Conservation (phyloP, 1,140 invertebrate genomes). For the Drosophila melanica region DNA sequence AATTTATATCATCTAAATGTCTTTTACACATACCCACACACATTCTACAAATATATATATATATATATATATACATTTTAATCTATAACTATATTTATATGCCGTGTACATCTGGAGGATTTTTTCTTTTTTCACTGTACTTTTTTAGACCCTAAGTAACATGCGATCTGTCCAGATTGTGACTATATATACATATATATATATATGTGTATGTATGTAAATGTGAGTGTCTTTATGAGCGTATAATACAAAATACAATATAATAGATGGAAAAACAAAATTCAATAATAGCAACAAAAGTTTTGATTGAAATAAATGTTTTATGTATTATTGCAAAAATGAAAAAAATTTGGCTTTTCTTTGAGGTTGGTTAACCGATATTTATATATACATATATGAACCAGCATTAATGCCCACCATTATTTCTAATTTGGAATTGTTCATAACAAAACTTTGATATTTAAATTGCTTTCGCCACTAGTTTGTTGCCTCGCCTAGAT, state of each 20-base stretch:
- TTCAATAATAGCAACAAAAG: constrained; percentile 43
- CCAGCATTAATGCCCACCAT: too few species aligned
- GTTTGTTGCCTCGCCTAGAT: too few species aligned
- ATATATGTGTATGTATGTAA: constrained; percentile 53
- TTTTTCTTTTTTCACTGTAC: constrained; percentile 20
- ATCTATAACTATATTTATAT: constrained; percentile 35
- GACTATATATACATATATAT: constrained; percentile 44
- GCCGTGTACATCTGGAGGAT: constrained; percentile 23
- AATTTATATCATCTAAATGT: constrained; percentile 19
- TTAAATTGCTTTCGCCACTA: too few species aligned
- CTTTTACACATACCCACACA: constrained; percentile 30
- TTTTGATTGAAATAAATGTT: constrained; percentile 73
- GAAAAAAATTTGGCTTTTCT: neutral
- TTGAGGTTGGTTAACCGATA: too few species aligned
- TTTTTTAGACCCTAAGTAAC: constrained; percentile 39
- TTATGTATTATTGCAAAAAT: constrained; percentile 72
- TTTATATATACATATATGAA: too few species aligned
- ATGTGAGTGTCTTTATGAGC: constrained; percentile 76
- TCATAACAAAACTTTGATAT: too few species aligned
- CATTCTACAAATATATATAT: constrained; percentile 11
- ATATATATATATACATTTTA: constrained; percentile 37
- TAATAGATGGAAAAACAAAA: constrained; percentile 28
- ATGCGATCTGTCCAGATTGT: constrained; percentile 59
- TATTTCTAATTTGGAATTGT: too few species aligned
- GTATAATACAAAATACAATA: constrained; percentile 31